A percentile compares a stretch with the other conserved stretches of the same genome.
These are phyloP conservation scores for Eulacestoma nigropectus DNA, from an alignment of 2,113 vertebrate species.

Conservation along the genomic window DNA sequence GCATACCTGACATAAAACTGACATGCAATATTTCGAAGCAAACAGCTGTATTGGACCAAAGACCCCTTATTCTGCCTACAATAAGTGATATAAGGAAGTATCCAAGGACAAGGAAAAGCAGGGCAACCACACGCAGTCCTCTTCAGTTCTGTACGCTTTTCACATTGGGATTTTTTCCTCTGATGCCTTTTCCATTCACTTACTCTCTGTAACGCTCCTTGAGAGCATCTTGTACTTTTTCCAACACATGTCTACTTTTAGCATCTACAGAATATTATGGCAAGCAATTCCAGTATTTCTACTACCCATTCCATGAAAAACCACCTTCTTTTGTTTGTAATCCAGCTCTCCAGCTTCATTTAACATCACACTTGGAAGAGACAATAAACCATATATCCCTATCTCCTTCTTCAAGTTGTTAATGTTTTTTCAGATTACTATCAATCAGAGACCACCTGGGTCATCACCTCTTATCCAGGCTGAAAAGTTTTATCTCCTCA, in stretches of 20 bases:
- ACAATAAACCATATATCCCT: not conserved
- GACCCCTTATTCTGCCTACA: not conserved
- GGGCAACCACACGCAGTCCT: not conserved
- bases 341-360: not conserved
- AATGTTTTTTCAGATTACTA: not conserved
- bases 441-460: not conserved
- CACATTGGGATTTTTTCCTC: not conserved
- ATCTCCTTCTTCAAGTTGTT: not conserved
- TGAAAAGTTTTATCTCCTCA: not conserved
- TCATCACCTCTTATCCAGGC: not conserved
- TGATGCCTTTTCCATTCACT: not conserved
- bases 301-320: not conserved
- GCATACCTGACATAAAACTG: not conserved
- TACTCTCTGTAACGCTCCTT: not conserved
- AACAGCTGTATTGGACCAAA: not conserved
- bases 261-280: not conserved
- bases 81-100: not conserved
- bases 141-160: not conserved
- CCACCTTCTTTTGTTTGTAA: not conserved
- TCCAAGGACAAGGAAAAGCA: not conserved
- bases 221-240: fast-evolving
- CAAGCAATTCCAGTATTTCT: not conserved
- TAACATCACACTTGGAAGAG: not conserved
- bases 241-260: fast-evolving
- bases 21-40: not conserved